phyloP scores from a whole-genome alignment of 2,888 invertebrate genomes.

The Odontothrips loti region DNA sequence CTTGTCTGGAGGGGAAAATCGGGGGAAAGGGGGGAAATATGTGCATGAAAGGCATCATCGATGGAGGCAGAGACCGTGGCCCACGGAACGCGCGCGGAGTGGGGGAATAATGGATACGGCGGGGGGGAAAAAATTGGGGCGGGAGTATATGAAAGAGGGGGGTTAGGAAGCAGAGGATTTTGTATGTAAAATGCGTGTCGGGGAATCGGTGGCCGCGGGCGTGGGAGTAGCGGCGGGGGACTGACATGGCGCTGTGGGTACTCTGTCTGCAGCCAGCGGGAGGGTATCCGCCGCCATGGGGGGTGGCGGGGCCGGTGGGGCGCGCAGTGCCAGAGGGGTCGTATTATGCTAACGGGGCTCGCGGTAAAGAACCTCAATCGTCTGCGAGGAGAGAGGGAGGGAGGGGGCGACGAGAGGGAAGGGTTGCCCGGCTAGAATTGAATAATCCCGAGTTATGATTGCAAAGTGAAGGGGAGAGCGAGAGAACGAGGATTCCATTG shows the following conservation, averaged over 20 bases:
- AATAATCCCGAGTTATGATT: conserved; percentile 26
- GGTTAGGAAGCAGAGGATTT: background rate
- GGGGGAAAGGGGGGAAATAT: background rate
- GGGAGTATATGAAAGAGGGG: no score
- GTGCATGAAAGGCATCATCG: background rate
- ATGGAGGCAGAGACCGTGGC: background rate
- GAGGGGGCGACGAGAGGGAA: background rate
- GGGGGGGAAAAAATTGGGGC: no score
- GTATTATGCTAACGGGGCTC: conserved; percentile 22
- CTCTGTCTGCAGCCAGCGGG: background rate
- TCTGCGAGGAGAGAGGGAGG: background rate
- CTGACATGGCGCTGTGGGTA: no score
- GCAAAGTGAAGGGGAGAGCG: conserved; percentile 14
- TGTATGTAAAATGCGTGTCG: conserved; percentile 6
- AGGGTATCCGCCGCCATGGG: background rate
- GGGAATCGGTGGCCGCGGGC: background rate
- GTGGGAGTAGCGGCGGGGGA: background rate
- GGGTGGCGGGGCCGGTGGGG: background rate
- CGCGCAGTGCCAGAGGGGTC: background rate
- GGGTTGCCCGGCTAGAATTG: background rate
- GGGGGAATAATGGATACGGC: no score
- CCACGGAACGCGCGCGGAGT: no score
- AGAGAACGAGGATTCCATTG: background rate
- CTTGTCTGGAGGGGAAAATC: background rate
- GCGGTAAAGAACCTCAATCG: conserved; percentile 26